These are phyloP conservation scores for Pristionchus maxplancki DNA, from an alignment of 2,888 invertebrate species.

Conservation along the genomic window DNA sequence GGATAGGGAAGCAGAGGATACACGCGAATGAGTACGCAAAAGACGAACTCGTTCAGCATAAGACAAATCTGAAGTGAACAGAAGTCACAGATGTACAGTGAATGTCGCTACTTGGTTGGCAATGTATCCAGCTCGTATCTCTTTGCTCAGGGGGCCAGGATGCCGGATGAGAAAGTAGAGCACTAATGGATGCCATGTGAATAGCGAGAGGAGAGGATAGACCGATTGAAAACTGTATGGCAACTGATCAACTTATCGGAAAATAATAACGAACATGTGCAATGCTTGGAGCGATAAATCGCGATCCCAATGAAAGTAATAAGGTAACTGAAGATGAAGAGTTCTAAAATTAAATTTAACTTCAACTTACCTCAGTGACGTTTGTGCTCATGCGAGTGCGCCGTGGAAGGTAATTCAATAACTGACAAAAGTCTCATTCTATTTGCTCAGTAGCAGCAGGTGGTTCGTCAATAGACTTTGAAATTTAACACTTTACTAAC, in stretches of 20 bases:
- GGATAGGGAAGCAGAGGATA: not conserved
- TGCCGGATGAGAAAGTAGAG: not conserved
- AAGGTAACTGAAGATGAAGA: not conserved
- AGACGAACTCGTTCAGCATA: not conserved
- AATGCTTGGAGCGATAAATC: not conserved
- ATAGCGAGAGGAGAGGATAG: not conserved
- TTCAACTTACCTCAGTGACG: not conserved
- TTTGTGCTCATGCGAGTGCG: not conserved
- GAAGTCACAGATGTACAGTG: not conserved
- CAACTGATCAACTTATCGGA: too few relatives aligned
- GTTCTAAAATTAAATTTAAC: too few relatives aligned
- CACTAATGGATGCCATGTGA: not conserved
- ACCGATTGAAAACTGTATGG: not conserved
- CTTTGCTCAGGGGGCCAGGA: not conserved
- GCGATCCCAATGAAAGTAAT: not conserved
- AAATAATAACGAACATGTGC: not conserved
- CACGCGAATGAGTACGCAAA: not conserved
- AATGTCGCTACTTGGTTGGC: not conserved
- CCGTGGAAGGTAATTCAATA: not conserved
- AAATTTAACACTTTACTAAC: too few relatives aligned
- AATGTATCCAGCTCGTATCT: not conserved
- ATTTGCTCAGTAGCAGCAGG: not conserved
- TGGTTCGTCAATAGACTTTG: not conserved
- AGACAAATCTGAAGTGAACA: not conserved
- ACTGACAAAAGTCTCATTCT: not conserved